Evolutionary conservation across 2,888 invertebrate species (phyloP).

Genomic region (Apodemia duryi): DNA sequence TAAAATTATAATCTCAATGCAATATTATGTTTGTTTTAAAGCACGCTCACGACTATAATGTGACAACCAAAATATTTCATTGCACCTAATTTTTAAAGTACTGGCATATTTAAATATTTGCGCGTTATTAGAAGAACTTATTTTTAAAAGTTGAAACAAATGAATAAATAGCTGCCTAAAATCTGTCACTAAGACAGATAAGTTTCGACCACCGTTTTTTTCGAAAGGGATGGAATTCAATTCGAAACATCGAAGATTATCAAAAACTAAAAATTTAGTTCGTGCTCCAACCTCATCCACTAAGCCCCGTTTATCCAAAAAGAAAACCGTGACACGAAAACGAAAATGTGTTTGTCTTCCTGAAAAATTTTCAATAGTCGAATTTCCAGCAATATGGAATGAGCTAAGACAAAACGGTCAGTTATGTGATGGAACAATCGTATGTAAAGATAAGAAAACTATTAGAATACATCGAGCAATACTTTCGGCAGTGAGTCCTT

Average conservation of each 20-base stretch:
- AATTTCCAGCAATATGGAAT: constrained; percentile 84
- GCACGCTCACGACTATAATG: no score
- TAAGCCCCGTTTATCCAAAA: constrained; percentile 66
- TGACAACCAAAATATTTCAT: no score
- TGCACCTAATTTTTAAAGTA: neutral
- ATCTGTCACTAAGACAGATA: constrained; percentile 71
- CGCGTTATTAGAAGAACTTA: neutral
- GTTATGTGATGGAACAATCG: constrained; percentile 84
- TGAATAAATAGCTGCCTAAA: constrained; percentile 49
- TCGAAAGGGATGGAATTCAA: constrained; percentile 78
- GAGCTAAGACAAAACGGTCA: constrained; percentile 82
- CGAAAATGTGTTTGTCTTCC: constrained; percentile 82
- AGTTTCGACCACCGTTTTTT: constrained; percentile 76
- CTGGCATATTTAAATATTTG: constrained; percentile 12
- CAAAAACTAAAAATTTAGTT: constrained; percentile 75
- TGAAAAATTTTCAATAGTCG: constrained; percentile 78
- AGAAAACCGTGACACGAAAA: constrained; percentile 64
- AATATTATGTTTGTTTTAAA: no score
- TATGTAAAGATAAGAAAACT: constrained; percentile 80
- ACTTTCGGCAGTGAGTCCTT: constrained; percentile 85
- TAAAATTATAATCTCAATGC: no score
- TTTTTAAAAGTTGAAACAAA: constrained; percentile 45
- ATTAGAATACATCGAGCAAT: constrained; percentile 85
- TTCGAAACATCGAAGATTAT: constrained; percentile 77
- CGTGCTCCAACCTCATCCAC: constrained; percentile 61